Base-by-base conservation (phyloP, 1,140 invertebrate genomes). In the Drosophila sp. region DNA sequence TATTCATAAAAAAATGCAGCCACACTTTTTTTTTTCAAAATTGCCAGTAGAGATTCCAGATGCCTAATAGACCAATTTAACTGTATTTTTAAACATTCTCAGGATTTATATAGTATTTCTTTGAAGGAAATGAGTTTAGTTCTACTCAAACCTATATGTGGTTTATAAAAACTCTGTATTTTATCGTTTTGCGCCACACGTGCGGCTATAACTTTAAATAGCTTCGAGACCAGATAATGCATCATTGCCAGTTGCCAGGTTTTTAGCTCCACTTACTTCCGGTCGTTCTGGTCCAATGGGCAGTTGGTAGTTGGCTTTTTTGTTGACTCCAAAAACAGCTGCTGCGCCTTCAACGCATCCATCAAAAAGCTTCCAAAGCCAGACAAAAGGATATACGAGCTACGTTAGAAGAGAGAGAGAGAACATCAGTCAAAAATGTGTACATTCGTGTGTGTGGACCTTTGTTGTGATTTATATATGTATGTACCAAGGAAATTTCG, bases 381-480 rank as follows among this genome's bases (percentile, higher is more conserved):
- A 57, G 23, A 75, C 66, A 65, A 86, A 85, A 66, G 57, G 64
- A 30, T 17, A 50, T 55, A 40, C 30, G 35, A 57, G 50, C 72
- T 70, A 66, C 64, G 63, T 70, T 50, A 27, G 66, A 40, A 35
- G 32, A 33, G 17, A 17, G 17, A 27, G 29, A 6, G 54, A 17
- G 40, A 50, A 58, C 75, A 77, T 77, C 75, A 66, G 44, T 77
- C 75, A 77, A 62, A 70, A 62, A 66, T 17, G 35, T 68, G 64
- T 62, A 27, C 25, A 11, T 50, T 4, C 8, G 23, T 50, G 23
- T 10, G 7, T 47, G 23, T 50, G 66, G 66, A 44, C 75, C 70
- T 79, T 82, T 83, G 79, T 87, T 87, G 72, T 87, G 82, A 83
- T 87, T 87, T 87, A 87, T 87, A 79, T 87, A 38, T 10, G 10